These are phyloP conservation scores for Oreochromis tanganicae DNA, from an alignment of 2,113 vertebrate species.

Conservation along the genomic window DNA sequence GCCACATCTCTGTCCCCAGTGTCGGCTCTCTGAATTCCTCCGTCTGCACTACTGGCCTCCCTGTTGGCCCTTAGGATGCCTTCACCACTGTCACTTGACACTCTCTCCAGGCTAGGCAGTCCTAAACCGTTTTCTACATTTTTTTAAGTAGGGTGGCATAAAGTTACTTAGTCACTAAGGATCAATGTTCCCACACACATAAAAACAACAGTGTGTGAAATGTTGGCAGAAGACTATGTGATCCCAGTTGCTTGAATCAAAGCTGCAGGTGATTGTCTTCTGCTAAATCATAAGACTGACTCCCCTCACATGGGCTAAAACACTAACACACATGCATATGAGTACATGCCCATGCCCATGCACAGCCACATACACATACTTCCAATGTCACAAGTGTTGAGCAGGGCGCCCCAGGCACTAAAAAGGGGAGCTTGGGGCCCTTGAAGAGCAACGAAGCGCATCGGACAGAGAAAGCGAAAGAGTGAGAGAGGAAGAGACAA, in stretches of 20 bases:
- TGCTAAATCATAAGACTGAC: slow-evolving; percentile 30
- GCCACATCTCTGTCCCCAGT: background rate
- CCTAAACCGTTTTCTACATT: background rate
- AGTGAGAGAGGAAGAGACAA: background rate
- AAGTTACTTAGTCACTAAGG: background rate
- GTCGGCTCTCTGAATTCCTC: background rate
- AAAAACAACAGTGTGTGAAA: slow-evolving; percentile 1
- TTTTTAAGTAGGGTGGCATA: background rate
- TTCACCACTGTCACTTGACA: background rate
- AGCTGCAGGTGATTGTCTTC: slow-evolving; percentile 44
- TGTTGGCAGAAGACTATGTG: slow-evolving; percentile 8
- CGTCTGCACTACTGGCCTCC: background rate
- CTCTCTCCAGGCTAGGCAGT: background rate
- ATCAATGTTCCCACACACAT: background rate
- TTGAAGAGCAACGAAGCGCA: slow-evolving; percentile 50
- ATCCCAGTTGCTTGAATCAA: slow-evolving; percentile 17
- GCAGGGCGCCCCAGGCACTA: slow-evolving; percentile 32
- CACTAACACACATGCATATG: background rate
- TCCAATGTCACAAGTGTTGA: slow-evolving; percentile 58
- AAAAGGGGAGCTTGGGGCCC: slow-evolving; percentile 42
- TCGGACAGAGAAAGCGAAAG: slow-evolving; percentile 4
- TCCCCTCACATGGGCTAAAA: slow-evolving; percentile 27
- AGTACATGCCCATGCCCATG: background rate
- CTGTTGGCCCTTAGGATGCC: background rate
- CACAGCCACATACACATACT: background rate